Base-by-base conservation (phyloP, 2,888 invertebrate genomes). In the Sturmia bella region DNA sequence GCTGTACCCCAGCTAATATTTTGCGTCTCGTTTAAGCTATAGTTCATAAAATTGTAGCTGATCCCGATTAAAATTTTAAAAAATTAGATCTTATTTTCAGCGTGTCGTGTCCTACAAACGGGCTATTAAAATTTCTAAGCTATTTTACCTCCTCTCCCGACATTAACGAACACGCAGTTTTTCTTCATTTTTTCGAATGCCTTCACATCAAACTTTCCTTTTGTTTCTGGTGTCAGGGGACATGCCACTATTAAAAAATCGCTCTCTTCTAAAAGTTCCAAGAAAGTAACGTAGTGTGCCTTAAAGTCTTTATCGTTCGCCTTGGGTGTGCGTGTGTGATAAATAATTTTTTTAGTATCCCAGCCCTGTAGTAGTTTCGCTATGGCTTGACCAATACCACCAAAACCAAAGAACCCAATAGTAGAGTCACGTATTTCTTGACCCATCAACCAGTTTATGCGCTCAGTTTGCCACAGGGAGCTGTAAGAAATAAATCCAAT, bases 151-250 rank as follows among this genome's bases (percentile, higher is more conserved):
- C 97, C 97, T 80, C 97, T 92, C 87, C 96, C 96, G 4, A 96
- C 95, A 89, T 99, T 99, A 0, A 99, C 92, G 89, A 99, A 96
- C 57, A 99, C 93, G 0, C 97, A 95, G 56, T 92, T 94, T 0
- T 91, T 91, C 89, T 98, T 99, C 99, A 99, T 99, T 88, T 94
- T 94, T 1, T 91, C 90, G 89, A 99, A 98, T 0, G 95, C 94
- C 48, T 91, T 89, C 63, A 93, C 93, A 88, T 97, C 94, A 87
- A 99, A 98, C 83, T 97, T 92, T 50, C 93, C 93, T 48, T 92
- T 93, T 0, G 98, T 98, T 88, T 96, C 95, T 1, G 94, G 92
- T 0, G 95, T 96, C 39, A 98, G 91, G 0, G 97, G 94, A 82
- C 95, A 94, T 75, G 95, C 95, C 11, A 95, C 95, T 52, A 98